A percentile compares a stretch with the other conserved stretches of the same genome.
Conservation (phyloP, 2,113 vertebrate genomes). For the Addax nasomaculatus region DNA sequence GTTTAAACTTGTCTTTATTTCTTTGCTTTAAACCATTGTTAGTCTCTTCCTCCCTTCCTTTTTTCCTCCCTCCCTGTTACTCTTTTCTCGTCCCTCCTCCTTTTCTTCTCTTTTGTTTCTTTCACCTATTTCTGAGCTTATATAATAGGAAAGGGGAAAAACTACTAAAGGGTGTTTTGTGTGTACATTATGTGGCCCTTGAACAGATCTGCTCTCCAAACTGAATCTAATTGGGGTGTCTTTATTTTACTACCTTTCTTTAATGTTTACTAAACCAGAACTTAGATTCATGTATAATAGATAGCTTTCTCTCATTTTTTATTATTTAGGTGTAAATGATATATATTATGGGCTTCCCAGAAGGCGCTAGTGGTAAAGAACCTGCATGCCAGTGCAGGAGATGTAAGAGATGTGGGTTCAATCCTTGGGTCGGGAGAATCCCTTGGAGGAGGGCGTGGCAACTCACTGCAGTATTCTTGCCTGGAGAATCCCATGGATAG, state of each 20-base stretch:
- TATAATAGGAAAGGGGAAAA: background rate
- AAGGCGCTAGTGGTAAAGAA: background rate
- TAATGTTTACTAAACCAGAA: background rate
- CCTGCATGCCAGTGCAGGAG: background rate
- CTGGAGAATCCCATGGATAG: background rate
- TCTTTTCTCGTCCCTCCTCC: background rate
- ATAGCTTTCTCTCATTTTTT: background rate
- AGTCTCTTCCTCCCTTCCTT: accelerated
- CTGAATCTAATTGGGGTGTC: background rate
- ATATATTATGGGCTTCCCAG: background rate
- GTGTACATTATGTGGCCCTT: background rate
- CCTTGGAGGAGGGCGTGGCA: background rate
- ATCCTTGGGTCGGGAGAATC: background rate
- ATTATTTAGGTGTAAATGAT: background rate
- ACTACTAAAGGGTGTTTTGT: background rate
- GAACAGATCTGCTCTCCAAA: background rate
- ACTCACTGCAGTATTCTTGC: background rate
- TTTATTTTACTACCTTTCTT: constrained; percentile 11
- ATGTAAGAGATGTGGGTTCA: background rate
- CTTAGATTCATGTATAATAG: background rate
- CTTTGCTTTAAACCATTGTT: background rate
- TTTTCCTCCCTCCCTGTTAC: background rate
- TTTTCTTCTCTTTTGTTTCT: background rate
- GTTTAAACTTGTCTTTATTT: background rate
- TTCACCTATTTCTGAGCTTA: constrained; percentile 1